A percentile compares a stretch with the other conserved stretches of the same genome.
Evolutionary conservation across 2,113 vertebrate genomes (phyloP).

Genomic region (Solea solea): DNA sequence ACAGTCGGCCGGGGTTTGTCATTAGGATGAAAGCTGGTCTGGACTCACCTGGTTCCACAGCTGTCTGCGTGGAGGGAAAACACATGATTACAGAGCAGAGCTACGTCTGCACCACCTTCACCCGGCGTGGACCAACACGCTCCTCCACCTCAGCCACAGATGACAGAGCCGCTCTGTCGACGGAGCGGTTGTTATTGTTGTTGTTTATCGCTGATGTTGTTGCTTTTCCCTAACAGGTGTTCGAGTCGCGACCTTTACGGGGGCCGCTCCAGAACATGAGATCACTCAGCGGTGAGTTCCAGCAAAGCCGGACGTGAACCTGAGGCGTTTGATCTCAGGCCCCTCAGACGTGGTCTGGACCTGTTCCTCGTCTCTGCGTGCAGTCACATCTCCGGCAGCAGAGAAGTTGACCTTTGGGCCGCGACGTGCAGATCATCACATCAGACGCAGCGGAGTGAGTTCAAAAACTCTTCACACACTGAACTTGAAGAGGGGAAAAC

Average conservation of each 20-base stretch:
- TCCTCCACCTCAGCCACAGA: slow-evolving; percentile 27
- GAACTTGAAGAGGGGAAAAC: neutral
- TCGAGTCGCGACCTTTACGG: slow-evolving; percentile 28
- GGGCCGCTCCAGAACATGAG: slow-evolving; percentile 2
- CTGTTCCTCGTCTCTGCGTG: neutral
- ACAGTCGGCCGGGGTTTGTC: slow-evolving; percentile 60
- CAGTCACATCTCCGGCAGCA: neutral
- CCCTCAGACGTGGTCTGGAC: slow-evolving; percentile 15
- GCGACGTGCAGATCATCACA: neutral
- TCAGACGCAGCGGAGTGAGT: neutral
- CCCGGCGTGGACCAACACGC: slow-evolving; percentile 40
- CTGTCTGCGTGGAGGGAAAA: slow-evolving; percentile 53
- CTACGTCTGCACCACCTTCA: slow-evolving; percentile 16
- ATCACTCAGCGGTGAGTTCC: slow-evolving; percentile 14
- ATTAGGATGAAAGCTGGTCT: slow-evolving; percentile 73
- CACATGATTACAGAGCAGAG: slow-evolving; percentile 70
- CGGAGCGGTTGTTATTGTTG: slow-evolving; percentile 16
- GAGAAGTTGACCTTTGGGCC: slow-evolving; percentile 9
- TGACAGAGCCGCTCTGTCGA: slow-evolving; percentile 37
- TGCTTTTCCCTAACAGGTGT: slow-evolving; percentile 54
- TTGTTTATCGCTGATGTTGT: slow-evolving; percentile 39
- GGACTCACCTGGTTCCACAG: slow-evolving; percentile 75
- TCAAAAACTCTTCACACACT: slow-evolving; percentile 5
- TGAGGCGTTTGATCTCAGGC: slow-evolving; percentile 12
- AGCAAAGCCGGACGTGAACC: slow-evolving; percentile 20